phyloP scores from a whole-genome alignment of 2,888 invertebrate genomes.

The Luffia ferchaultella region DNA sequence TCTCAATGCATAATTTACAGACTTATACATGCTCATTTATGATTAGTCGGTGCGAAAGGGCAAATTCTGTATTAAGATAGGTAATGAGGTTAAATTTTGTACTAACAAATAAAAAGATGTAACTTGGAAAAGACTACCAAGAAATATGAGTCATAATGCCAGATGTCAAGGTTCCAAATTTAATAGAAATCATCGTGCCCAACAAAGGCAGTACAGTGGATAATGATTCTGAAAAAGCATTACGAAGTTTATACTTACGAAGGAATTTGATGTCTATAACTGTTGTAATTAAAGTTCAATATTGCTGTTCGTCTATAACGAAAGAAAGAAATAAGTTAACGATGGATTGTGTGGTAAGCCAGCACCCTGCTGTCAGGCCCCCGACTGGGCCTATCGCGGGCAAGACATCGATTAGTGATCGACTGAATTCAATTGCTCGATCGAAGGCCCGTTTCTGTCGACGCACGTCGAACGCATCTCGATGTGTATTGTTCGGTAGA shows the following conservation, averaged over 20 bases:
- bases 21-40: constrained; percentile 66
- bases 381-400: constrained; percentile 64
- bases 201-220: constrained; percentile 62
- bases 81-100: constrained; percentile 63
- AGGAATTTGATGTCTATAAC: constrained; percentile 43
- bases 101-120: constrained; percentile 28
- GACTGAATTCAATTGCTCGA: constrained; percentile 66
- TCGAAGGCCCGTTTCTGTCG: constrained; percentile 55
- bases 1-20: constrained; percentile 53
- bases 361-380: constrained; percentile 66
- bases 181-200: constrained; percentile 26
- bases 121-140: constrained; percentile 25
- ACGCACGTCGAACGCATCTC: constrained; percentile 50
- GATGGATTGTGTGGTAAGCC: constrained; percentile 68
- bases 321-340: constrained; percentile 65
- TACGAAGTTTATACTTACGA: constrained; percentile 39
- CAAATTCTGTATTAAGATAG: constrained; percentile 67
- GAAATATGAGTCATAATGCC: constrained; percentile 38
- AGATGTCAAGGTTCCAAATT: constrained; percentile 37
- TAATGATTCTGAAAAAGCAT: constrained; percentile 56
- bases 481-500: constrained; percentile 52
- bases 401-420: constrained; percentile 68
- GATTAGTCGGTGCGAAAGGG: constrained; percentile 67
- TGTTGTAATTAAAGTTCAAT: constrained; percentile 44
- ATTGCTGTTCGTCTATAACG: constrained; percentile 46